Conservation (phyloP, 2,113 vertebrate species). For the Phylloscopus whistleri region DNA sequence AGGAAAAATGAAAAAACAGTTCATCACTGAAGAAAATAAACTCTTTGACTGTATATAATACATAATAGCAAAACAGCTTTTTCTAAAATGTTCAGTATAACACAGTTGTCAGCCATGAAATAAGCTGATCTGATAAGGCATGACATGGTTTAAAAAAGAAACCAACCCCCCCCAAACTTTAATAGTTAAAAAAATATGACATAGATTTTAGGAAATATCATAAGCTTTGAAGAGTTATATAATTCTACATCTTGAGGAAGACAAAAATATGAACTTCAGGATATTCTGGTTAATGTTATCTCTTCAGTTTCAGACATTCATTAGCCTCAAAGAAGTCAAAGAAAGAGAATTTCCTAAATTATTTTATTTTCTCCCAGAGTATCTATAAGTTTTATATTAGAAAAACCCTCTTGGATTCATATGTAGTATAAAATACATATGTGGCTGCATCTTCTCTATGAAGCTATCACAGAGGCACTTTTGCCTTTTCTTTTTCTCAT, state of each 20-base stretch:
- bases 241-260: background rate
- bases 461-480: background rate
- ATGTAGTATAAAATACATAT: background rate
- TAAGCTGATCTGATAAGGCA: background rate
- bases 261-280: background rate
- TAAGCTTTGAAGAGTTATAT: background rate
- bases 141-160: background rate
- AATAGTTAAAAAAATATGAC: background rate
- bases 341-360: background rate
- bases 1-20: background rate
- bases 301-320: background rate
- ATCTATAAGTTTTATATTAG: background rate
- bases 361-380: background rate
- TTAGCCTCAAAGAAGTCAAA: background rate
- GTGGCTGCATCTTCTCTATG: rapidly evolving
- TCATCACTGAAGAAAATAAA: background rate
- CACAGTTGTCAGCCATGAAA: background rate
- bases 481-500: background rate
- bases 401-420: background rate
- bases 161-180: rapidly evolving
- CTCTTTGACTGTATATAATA: background rate
- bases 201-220: background rate
- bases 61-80: background rate
- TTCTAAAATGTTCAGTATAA: background rate
- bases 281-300: background rate